Base-by-base conservation (phyloP, 37 sponge, comb jelly and placozoan genomes). In the Spongilla lacustris region DNA sequence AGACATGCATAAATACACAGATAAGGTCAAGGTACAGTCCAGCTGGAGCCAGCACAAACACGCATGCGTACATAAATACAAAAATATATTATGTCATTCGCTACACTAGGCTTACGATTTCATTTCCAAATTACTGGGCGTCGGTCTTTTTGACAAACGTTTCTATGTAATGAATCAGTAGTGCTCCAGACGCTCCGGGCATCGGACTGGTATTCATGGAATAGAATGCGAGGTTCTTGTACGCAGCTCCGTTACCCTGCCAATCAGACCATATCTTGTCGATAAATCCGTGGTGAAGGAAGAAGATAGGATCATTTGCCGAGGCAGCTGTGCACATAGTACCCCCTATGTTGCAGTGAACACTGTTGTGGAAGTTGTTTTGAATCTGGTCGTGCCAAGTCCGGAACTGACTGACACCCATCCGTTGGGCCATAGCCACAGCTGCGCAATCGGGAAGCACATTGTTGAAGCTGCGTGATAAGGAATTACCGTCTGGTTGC, bases 261-360 rank as follows among this genome's bases (percentile, higher is more conserved):
- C 87, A 86, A 0, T 73, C 50, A 66, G 35, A 33, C 27, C 69
- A 86, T 22, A 86, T 71, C 11, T 35, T 24, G 28, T 86, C 87
- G 23, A 79, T 48, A 26, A 73, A 79, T 22, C 73, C 25, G 23
- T 71, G 27, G 37, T 68, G 87, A 0, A 86, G 80, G 50, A 86
- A 66, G 34, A 49, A 79, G 32, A 70, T 24, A 2, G 87, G 87
- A 14, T 86, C 87, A 22, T 38, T 79, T 14, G 87, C 79, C 2
- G 38, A 79, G 31, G 72, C 73, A 0, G 33, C n/a, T 30, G 66
- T 79, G 66, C 80, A 86, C 73, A 71, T 79, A 0, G 66, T 70
- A 12, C 87, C 87, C 6, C 87, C 79, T 22, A 86, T 73, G 70
- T 50, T n/a, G 30, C 87, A 86, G 2, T 74, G 82, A 0, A 86